Base-by-base conservation (phyloP, 2,888 invertebrate species). In the Calliopum simillimum region DNA sequence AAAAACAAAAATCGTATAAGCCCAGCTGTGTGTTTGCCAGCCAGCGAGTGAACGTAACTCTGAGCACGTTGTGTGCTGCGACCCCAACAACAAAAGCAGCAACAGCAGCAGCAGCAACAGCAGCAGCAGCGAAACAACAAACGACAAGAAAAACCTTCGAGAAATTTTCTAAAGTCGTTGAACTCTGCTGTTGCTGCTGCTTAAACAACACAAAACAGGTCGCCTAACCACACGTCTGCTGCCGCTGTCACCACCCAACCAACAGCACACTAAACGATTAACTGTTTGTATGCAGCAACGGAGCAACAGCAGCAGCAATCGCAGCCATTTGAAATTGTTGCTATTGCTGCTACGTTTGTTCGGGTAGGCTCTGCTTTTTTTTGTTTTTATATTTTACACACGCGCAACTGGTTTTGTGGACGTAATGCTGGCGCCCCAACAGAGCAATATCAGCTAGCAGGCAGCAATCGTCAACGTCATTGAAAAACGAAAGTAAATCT, bases 401-500 rank as follows among this genome's bases (percentile, higher is more conserved):
- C 59, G 33, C 14, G 33, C 33, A 61, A 61, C 61, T 44, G 21
- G 51, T 56, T 55, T 33, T 51, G 2, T 62, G 33, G 8, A 33
- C 33, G 33, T 33, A 33, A 33, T 33, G 23, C 53, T 53, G 53
- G 33, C 58, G 69, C 65, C 33, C 23, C 58, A 41, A 43, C 53
- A 8, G 33, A 33, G 33, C 5, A 33, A 33, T 8, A 33, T 33
- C 8, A 33, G 33, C 33, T 33, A 33, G 33, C 33, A 8, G 8
- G 33, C 49, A 16, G 49, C n/a, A 16, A 19, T n/a, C 49, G 49
- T 11, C 25, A 58, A 47, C 58, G 85, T 84, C 86, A 85, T 85
- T 85, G 85, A 85, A 85, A 84, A 85, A 86, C 83, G 86, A 85
- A 85, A 85, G 85, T 85, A 8, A 33, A 82, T 68, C 69, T 67